Conservation (phyloP, 2,113 vertebrate species). For the Nettapus auritus region DNA sequence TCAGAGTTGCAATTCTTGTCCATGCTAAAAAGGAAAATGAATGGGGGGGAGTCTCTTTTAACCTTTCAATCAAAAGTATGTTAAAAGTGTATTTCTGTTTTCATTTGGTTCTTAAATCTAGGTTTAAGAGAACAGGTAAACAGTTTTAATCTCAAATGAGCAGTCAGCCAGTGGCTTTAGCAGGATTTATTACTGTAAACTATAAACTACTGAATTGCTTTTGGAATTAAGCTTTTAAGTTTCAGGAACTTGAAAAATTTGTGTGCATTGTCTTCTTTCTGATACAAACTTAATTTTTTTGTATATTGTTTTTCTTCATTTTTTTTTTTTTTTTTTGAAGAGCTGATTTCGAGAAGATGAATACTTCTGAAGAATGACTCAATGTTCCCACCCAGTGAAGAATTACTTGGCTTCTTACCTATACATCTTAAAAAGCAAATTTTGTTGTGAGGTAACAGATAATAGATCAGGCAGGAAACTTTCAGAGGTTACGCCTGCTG, state of each 20-base stretch:
- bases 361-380: not conserved
- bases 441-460: not conserved
- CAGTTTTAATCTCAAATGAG: not conserved
- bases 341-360: not conserved
- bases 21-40: not conserved
- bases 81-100: not conserved
- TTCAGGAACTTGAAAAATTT: not conserved
- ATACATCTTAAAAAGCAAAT: not conserved
- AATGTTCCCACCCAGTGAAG: not conserved
- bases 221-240: not conserved
- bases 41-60: not conserved
- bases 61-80: not conserved
- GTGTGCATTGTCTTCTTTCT: rapidly evolving
- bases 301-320: not conserved
- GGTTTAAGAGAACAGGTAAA: not conserved
- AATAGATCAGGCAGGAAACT: not conserved
- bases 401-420: not conserved
- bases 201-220: not conserved
- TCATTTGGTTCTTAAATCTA: not conserved
- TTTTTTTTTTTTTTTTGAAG: not conserved
- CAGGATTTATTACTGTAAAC: not conserved
- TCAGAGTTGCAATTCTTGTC: not conserved
- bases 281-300: not conserved
- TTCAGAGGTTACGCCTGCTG: not conserved
- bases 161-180: not conserved